phyloP scores from a whole-genome alignment of 2,888 invertebrate genomes.

The Galerucella calmariensis region DNA sequence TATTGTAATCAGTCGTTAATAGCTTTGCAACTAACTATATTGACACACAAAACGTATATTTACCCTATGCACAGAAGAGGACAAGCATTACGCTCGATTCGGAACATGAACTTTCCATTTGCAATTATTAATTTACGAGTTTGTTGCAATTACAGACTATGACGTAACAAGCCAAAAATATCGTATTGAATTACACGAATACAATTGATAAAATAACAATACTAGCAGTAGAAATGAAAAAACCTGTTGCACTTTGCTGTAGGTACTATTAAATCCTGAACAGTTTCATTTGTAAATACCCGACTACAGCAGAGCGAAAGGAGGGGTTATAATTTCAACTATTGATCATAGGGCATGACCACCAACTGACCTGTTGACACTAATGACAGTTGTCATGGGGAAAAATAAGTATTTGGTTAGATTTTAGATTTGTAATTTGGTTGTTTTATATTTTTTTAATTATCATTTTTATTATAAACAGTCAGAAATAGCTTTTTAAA shows the following conservation, averaged over 20 bases:
- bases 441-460: too few relatives aligned
- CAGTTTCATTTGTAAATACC: too few relatives aligned
- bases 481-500: too few relatives aligned
- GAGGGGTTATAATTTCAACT: too few relatives aligned
- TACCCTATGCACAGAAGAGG: constrained; percentile 8
- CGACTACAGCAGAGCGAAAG: too few relatives aligned
- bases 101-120: constrained; percentile 34
- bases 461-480: too few relatives aligned
- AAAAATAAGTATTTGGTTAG: too few relatives aligned
- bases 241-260: neutral
- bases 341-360: too few relatives aligned
- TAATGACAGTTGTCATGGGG: too few relatives aligned
- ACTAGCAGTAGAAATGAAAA: neutral
- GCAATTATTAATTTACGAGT: constrained; percentile 30
- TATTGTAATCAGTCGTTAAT: constrained; percentile 20
- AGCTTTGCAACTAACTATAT: constrained; percentile 21
- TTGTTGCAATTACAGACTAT: constrained; percentile 17
- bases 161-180: neutral
- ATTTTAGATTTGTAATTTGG: too few relatives aligned
- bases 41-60: constrained; percentile 18
- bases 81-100: constrained; percentile 8
- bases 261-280: neutral
- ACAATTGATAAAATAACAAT: neutral
- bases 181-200: neutral
- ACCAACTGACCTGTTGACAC: too few relatives aligned